A percentile compares a stretch with the other conserved stretches of the same genome.
Conservation (phyloP, 2,888 invertebrate species). For the Scaptomyza polygonia region DNA sequence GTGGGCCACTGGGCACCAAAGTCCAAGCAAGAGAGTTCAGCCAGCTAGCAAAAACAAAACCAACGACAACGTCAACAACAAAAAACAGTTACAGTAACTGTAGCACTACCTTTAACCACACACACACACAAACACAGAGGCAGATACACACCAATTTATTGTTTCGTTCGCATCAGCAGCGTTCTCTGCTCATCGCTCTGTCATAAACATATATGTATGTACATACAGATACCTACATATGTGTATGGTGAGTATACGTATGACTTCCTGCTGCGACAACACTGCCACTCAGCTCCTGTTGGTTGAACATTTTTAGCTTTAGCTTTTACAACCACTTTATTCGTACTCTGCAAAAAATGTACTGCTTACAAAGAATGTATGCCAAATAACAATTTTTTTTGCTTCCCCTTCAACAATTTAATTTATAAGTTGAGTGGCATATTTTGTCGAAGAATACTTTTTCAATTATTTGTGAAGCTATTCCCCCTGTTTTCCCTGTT, state of each 20-base stretch:
- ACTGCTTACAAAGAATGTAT: not conserved
- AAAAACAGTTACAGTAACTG: not conserved
- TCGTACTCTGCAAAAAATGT: not conserved
- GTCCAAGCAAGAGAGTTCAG: not conserved
- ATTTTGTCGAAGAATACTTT: too few relatives aligned
- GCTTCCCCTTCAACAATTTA: too few relatives aligned
- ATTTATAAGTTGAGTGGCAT: too few relatives aligned
- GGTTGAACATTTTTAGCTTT: slow-evolving; percentile 2
- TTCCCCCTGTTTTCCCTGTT: too few relatives aligned
- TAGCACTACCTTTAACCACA: slow-evolving; percentile 27
- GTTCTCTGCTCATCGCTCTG: slow-evolving; percentile 22
- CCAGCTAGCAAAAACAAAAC: too few relatives aligned
- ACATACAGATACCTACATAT: not conserved
- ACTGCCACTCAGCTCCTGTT: slow-evolving; percentile 14
- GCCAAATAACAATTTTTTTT: too few relatives aligned
- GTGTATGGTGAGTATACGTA: not conserved
- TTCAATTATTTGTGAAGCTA: too few relatives aligned
- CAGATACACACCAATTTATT: not conserved
- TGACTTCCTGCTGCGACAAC: slow-evolving; percentile 22
- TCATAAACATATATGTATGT: slow-evolving; percentile 11
- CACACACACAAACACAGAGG: too few relatives aligned
- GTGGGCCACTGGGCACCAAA: slow-evolving; percentile 41
- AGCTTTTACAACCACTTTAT: not conserved
- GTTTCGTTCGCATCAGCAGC: slow-evolving; percentile 2
- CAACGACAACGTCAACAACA: not conserved